Conservation (phyloP, 1,140 invertebrate genomes). For the Drosophila sechellia region DNA sequence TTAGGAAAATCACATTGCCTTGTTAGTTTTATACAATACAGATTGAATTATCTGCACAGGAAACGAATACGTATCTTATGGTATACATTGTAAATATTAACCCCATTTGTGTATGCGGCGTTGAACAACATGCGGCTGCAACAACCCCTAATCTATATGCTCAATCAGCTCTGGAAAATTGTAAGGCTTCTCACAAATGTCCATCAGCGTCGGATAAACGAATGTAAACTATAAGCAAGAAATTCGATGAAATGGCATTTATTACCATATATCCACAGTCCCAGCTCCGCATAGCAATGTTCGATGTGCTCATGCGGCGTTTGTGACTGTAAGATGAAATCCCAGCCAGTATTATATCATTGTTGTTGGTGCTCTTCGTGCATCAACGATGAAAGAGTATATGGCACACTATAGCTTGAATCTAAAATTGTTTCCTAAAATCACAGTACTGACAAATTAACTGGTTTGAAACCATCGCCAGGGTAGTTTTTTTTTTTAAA, state of each 20-base stretch:
- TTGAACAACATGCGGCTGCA: too few species aligned
- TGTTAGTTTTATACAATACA: background rate
- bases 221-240: too few species aligned
- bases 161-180: too few species aligned
- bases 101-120: too few species aligned
- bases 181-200: too few species aligned
- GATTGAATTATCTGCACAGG: too few species aligned
- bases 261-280: constrained; percentile 44
- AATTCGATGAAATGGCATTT: too few species aligned
- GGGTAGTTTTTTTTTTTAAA: constrained; percentile 36
- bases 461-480: constrained; percentile 25
- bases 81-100: too few species aligned
- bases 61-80: too few species aligned
- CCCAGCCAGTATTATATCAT: constrained; percentile 74
- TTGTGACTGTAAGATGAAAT: constrained; percentile 73
- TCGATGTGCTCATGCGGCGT: constrained; percentile 76
- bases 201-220: too few species aligned
- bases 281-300: constrained; percentile 80
- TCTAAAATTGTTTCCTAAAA: background rate
- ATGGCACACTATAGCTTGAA: constrained; percentile 40
- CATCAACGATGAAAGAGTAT: constrained; percentile 73
- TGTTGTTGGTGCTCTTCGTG: too few species aligned
- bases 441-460: constrained; percentile 70
- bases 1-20: background rate
- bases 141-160: too few species aligned